These are phyloP conservation scores for Frieseomelitta varia DNA, from an alignment of 1,140 invertebrate species.

Conservation along the genomic window DNA sequence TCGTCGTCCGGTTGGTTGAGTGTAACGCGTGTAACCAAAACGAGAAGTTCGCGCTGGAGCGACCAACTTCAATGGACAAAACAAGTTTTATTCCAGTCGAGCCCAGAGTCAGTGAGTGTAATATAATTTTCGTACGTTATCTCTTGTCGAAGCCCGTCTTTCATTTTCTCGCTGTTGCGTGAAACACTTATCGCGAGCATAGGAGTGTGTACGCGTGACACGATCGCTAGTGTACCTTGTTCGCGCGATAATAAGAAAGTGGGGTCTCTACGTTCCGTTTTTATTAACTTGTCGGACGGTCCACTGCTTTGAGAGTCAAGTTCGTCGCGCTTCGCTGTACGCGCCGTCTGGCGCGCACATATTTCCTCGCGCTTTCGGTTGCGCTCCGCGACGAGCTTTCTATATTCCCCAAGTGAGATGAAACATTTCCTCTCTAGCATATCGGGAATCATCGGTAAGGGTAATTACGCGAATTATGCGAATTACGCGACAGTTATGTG, in stretches of 20 bases:
- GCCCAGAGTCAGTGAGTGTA: conserved; percentile 24
- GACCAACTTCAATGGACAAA: conserved; percentile 16
- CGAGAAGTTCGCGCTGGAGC: neutral
- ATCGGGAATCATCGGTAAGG: conserved; percentile 31
- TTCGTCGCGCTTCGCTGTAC: conserved; percentile 67
- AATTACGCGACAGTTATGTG: neutral
- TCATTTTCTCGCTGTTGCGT: neutral
- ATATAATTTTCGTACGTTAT: conserved; percentile 31
- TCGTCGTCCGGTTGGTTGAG: conserved; percentile 11
- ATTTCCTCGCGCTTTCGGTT: conserved; percentile 60
- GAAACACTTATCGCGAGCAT: conserved; percentile 19
- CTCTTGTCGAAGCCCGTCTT: neutral
- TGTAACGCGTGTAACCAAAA: conserved; percentile 4
- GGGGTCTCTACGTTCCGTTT: conserved; percentile 61
- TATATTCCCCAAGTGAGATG: conserved; percentile 11
- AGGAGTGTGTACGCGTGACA: conserved; percentile 7
- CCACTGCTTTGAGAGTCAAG: conserved; percentile 67
- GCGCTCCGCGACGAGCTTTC: conserved; percentile 44
- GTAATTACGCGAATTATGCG: neutral
- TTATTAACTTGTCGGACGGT: conserved; percentile 66
- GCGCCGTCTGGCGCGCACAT: conserved; percentile 61
- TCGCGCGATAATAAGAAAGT: conserved; percentile 57
- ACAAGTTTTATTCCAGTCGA: conserved; percentile 30
- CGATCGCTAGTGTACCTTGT: conserved; percentile 15
- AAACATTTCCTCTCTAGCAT: conserved; percentile 19